Evolutionary conservation across 2,797 vertebrate genomes (phyloP).

Genomic region (Taeniopygia guttata): DNA sequence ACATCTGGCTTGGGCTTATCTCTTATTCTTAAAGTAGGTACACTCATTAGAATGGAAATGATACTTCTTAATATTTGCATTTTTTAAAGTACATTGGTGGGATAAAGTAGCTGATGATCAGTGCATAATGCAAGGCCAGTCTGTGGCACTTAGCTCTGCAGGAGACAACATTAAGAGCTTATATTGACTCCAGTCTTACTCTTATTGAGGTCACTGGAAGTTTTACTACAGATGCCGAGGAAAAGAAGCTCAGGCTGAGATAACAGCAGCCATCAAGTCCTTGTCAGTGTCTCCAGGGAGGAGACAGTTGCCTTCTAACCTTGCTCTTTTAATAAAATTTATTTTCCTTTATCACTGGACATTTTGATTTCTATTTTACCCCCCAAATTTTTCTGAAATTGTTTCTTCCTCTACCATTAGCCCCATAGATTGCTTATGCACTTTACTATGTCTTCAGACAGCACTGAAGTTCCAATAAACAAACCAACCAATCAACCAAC

Average conservation of each 20-base stretch:
- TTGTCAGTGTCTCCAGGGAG: not conserved
- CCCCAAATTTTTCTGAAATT: slow-evolving; percentile 46
- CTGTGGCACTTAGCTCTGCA: not conserved
- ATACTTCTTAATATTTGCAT: not conserved
- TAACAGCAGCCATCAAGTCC: not conserved
- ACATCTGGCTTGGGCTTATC: not conserved
- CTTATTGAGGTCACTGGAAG: not conserved
- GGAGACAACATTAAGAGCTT: not conserved
- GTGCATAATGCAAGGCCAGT: not conserved
- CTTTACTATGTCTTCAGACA: slow-evolving; percentile 34
- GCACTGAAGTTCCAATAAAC: not conserved
- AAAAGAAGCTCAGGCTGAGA: not conserved
- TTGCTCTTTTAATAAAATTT: not conserved
- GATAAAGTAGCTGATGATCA: not conserved
- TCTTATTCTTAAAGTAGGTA: not conserved
- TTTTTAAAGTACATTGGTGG: not conserved
- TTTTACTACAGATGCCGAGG: not conserved
- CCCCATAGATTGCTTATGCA: slow-evolving; percentile 9
- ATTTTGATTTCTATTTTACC: slow-evolving; percentile 12
- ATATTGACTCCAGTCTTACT: not conserved
- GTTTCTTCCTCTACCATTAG: slow-evolving; percentile 29
- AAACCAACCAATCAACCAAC: not conserved
- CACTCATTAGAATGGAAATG: not conserved
- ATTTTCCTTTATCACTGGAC: slow-evolving; percentile 22
- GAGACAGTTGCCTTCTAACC: not conserved